Evolutionary conservation across 2,888 invertebrate species (phyloP), one percentile per base, ranked within the genome.

Genomic region (Lumbricus terrestris): DNA sequence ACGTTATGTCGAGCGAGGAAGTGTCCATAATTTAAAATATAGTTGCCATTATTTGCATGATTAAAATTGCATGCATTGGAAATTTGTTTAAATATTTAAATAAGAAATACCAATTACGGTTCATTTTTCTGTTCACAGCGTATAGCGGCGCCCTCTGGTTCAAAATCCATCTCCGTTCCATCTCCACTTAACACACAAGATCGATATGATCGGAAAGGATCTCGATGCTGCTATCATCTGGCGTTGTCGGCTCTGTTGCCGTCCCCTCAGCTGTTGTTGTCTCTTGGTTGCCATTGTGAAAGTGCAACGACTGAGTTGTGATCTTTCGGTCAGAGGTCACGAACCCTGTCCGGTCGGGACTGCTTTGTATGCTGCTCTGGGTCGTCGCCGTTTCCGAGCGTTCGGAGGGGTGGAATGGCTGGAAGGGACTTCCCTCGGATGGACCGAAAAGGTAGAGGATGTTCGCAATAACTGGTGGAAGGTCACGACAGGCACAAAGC

Each of bases 401-500:
- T 20, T 90, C 90, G 40, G 54, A 42, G 38, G 91, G 90, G 33
- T 38, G 37, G 90, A 47, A 88, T 34, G 90, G 90, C 38, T 89
- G 82, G 83, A 91, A 91, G 83, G 91, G 89, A 82, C n/a, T n/a
- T 34, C 83, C 33, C 37, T 90, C 47, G 11, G 85, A 47, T 54
- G 38, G 29, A 33, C 82, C 83, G 33, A 38, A 54, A 13, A 90
- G 40, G 37, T 94, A 94, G 13, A 95, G 91, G 88, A 94, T 94
- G 90, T 94, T 94, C 90, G 93, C 93, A 69, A 94, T 92, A 29
- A 92, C 89, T 11, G 92, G 91, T 0, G 94, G 94, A 34, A 95
- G 92, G 89, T 94, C 93, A 91, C 93, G 93, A 91, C 94, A 94
- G 89, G 94, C 92, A 83, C 93, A 93, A 82, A 99, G 96, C 95